phyloP scores from a whole-genome alignment of 2,888 invertebrate genomes.

The Netelia inedita region DNA sequence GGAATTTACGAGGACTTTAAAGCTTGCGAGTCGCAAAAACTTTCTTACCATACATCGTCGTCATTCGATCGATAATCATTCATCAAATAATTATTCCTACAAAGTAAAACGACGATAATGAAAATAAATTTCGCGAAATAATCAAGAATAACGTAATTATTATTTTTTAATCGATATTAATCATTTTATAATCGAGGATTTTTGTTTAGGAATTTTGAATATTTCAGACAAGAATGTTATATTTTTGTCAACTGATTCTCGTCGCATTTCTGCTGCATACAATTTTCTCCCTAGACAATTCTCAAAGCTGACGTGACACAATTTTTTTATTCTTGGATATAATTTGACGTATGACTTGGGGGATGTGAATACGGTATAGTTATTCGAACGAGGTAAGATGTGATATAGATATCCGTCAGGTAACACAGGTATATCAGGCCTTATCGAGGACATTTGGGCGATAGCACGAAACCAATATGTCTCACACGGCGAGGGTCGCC shows the following conservation, averaged over 20 bases:
- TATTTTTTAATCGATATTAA: too few species aligned
- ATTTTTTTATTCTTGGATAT: slow-evolving; percentile 9
- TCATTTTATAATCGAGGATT: too few species aligned
- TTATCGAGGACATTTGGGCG: slow-evolving; percentile 35
- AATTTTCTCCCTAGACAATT: slow-evolving; percentile 1
- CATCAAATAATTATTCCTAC: too few species aligned
- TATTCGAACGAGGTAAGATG: not conserved
- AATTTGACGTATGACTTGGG: slow-evolving; percentile 38
- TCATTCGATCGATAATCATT: too few species aligned
- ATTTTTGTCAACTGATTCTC: slow-evolving; percentile 8
- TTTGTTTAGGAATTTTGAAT: too few species aligned
- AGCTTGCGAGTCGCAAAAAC: not conserved
- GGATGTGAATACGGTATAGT: slow-evolving; percentile 35
- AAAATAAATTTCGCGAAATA: too few species aligned
- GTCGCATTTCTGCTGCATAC: slow-evolving; percentile 32
- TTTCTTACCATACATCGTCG: too few species aligned
- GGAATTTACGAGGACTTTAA: not conserved
- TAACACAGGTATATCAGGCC: not conserved
- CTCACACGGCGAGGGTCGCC: slow-evolving; percentile 28
- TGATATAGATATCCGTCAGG: not conserved
- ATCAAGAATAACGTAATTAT: too few species aligned
- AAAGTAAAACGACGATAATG: too few species aligned
- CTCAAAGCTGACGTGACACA: slow-evolving; percentile 1
- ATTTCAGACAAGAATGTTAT: too few species aligned
- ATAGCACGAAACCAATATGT: slow-evolving; percentile 47